A percentile compares a stretch with the other conserved stretches of the same genome.
phyloP scores from a whole-genome alignment of 2,797 vertebrate species.

The Morelia viridis region DNA sequence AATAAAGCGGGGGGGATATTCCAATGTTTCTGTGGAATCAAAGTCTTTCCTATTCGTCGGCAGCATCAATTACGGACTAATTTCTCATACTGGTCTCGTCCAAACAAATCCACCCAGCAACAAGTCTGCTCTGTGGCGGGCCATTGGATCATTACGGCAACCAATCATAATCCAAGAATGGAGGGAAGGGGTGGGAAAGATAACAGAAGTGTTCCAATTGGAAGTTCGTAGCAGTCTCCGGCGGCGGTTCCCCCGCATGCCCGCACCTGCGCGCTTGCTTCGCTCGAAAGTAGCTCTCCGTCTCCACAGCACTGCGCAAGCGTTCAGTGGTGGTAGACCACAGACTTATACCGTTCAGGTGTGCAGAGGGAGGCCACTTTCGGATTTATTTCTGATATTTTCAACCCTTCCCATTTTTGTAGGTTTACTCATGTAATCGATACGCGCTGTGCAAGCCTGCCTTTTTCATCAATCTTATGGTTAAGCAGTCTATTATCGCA shows the following conservation, averaged over 20 bases:
- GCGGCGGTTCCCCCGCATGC: neutral
- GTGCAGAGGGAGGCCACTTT: no score
- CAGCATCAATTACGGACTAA: neutral
- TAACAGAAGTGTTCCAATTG: neutral
- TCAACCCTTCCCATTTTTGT: neutral
- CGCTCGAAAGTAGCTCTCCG: neutral
- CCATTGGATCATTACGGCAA: neutral
- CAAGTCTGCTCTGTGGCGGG: no score
- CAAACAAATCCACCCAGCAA: conserved; percentile 1
- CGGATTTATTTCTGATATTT: neutral
- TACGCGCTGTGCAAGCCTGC: no score
- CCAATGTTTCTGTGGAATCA: neutral
- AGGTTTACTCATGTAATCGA: neutral
- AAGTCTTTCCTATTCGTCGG: neutral
- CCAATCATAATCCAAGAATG: conserved; percentile 8
- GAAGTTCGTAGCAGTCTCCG: neutral
- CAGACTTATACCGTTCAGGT: neutral
- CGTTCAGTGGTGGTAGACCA: neutral
- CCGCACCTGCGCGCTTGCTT: neutral
- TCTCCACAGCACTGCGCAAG: neutral
- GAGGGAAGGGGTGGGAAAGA: no score
- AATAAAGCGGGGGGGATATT: neutral
- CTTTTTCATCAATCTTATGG: neutral
- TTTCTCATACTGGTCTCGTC: neutral
- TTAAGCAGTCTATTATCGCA: neutral